These are phyloP conservation scores for Mellilla xanthometata DNA, from an alignment of 2,888 invertebrate species.

Conservation along the genomic window DNA sequence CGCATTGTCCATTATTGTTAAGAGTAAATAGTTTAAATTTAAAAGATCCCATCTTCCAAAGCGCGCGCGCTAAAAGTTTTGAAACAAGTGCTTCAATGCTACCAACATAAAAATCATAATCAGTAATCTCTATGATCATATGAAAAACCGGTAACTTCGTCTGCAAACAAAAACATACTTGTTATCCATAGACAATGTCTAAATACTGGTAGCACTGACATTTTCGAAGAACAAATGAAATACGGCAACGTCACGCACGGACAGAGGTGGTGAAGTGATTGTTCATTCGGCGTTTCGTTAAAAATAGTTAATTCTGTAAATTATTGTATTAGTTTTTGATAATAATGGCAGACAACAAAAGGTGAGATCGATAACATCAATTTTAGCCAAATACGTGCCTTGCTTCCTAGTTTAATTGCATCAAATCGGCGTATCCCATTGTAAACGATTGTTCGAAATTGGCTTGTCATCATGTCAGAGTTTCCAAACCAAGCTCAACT, in stretches of 20 bases:
- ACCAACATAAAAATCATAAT: background rate
- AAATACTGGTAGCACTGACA: conserved; percentile 49
- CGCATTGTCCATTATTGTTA: no score
- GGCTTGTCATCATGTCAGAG: conserved; percentile 82
- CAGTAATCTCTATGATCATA: background rate
- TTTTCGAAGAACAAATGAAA: conserved; percentile 76
- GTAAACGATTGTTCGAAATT: conserved; percentile 63
- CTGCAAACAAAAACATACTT: conserved; percentile 3
- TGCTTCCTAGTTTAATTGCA: conserved; percentile 9
- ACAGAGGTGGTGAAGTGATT: conserved; percentile 60
- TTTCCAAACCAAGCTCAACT: conserved; percentile 37
- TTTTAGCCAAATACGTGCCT: background rate
- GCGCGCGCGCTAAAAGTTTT: background rate
- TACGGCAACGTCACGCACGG: conserved; percentile 81
- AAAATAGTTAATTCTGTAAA: conserved; percentile 57
- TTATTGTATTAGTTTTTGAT: conserved; percentile 58
- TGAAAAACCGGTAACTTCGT: conserved; percentile 27
- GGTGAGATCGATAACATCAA: conserved; percentile 51
- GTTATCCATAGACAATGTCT: conserved; percentile 19
- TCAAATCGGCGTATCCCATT: conserved; percentile 35
- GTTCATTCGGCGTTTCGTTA: conserved; percentile 64
- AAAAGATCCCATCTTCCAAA: no score
- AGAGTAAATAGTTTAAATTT: no score
- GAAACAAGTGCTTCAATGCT: background rate
- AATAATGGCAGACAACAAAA: conserved; percentile 83